Percentiles rank a stretch among this genome's conserved stretches.
Evolutionary conservation across 1,140 invertebrate genomes (phyloP).

Genomic region (Brachionus asplanchnoidis): DNA sequence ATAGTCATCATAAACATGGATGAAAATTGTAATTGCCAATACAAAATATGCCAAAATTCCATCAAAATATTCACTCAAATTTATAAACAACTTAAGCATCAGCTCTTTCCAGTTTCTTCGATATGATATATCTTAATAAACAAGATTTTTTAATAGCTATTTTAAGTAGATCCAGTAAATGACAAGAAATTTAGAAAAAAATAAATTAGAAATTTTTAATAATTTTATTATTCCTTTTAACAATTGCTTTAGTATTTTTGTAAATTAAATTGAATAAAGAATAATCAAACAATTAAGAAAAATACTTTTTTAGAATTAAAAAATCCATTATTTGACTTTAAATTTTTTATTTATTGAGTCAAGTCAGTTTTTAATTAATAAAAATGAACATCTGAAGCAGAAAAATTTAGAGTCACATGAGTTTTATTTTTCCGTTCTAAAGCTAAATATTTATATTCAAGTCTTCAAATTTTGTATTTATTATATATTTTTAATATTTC

Average conservation of each 20-base stretch:
- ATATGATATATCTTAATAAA: constrained; percentile 8
- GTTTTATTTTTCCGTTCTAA: too few relatives aligned
- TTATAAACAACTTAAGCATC: constrained; percentile 56
- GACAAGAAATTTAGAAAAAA: background rate
- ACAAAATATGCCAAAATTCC: constrained; percentile 64
- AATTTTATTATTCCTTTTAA: background rate
- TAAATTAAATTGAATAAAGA: background rate
- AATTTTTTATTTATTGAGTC: background rate
- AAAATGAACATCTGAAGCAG: background rate
- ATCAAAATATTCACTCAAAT: constrained; percentile 62
- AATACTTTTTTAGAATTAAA: background rate
- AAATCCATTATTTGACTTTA: too few relatives aligned
- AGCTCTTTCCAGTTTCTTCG: constrained; percentile 44
- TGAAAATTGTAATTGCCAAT: constrained; percentile 63
- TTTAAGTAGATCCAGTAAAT: background rate
- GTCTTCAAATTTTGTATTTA: too few relatives aligned
- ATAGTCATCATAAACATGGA: constrained; percentile 60
- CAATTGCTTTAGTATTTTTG: background rate
- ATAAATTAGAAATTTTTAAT: background rate
- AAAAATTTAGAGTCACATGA: too few relatives aligned
- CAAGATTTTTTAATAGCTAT: background rate
- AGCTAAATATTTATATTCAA: too few relatives aligned
- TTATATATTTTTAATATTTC: too few relatives aligned
- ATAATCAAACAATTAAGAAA: background rate
- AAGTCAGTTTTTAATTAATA: background rate